Evolutionary conservation across 2,113 vertebrate genomes (phyloP).

Genomic region (Sinocyclocheilus anshuiensis): DNA sequence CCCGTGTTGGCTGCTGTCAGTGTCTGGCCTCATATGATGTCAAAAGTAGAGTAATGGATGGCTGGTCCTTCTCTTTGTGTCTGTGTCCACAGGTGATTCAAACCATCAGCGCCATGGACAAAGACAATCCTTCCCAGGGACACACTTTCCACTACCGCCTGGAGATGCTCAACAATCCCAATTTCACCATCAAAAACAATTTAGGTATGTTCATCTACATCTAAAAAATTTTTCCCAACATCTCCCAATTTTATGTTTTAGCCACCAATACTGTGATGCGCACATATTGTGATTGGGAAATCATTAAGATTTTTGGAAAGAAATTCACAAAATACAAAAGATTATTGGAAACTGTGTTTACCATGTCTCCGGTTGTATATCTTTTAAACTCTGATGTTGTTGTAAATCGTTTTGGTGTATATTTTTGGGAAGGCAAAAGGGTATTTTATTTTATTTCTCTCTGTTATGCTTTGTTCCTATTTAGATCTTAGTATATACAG

Average conservation of each 20-base stretch:
- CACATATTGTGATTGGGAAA: not conserved
- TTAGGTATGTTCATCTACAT: conserved; percentile 70
- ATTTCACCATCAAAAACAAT: conserved; percentile 98
- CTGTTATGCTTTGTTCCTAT: no score
- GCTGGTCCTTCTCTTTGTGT: conserved; percentile 44
- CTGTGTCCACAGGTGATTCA: conserved; percentile 87
- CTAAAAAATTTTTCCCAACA: no score
- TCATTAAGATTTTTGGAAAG: not conserved
- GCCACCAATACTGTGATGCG: not conserved
- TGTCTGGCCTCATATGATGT: conserved; percentile 52
- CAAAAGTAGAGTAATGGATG: conserved; percentile 64
- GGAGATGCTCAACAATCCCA: conserved; percentile 95
- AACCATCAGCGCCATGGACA: conserved; percentile 93
- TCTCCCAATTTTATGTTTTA: not conserved
- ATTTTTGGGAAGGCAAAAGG: no score
- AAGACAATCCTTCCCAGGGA: conserved; percentile 92
- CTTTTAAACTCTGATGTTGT: no score
- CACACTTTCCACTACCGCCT: conserved; percentile 95
- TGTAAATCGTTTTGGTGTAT: no score
- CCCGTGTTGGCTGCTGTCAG: conserved; percentile 60
- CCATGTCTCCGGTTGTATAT: no score
- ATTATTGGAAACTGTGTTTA: no score
- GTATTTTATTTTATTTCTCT: no score
- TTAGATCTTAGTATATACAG: no score
- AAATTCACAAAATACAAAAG: no score